Base-by-base conservation (phyloP, 2,797 vertebrate species). In the Poeciliopsis gracilis region DNA sequence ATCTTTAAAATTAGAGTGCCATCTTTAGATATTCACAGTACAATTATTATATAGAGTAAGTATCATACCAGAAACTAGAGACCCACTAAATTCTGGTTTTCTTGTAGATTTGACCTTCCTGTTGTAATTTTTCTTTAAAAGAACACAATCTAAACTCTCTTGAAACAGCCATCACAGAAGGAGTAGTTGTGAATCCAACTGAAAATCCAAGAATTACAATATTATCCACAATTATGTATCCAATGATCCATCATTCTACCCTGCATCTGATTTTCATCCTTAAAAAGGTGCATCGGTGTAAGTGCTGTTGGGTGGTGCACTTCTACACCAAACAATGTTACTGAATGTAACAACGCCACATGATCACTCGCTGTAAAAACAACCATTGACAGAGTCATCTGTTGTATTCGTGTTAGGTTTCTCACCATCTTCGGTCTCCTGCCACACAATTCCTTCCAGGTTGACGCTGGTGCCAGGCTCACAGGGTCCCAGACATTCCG, bases 381-480 rank as follows among this genome's bases (percentile, higher is more conserved):
- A 33, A 16, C 59, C 18, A 63, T 4, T 16, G 59, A 63, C 59
- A 61, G 59, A 61, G 28, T 30, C 59, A 8, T 7, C 30, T 30
- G 59, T 18, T 63, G 20, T 9, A 36, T 9, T 63, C 7, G 4
- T 41, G 36, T 12, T 43, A 33, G 38, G 25, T 15, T 70, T 33
- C 73, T 97, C 93, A 99, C 98, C 98, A 0, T 99, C 98, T 87
- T 99, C 98, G 0, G 98, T 99, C 93, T 99, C 98, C 90, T 99
- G 98, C 98, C 98, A 99, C 77, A 99, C 98, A 1, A 99, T 99
- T 87, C 98, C 98, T 92, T 99, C 98, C 85, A 99, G 96, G 93
- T 98, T 99, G 83, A 99, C 98, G 0, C 98, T 99, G 91, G 98
- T 99, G 20, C 98, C 98, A 0, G 98, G 98, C 90, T 99, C 98